phyloP scores from a whole-genome alignment of 2,113 vertebrate genomes.

The Ageneiosus marmoratus region DNA sequence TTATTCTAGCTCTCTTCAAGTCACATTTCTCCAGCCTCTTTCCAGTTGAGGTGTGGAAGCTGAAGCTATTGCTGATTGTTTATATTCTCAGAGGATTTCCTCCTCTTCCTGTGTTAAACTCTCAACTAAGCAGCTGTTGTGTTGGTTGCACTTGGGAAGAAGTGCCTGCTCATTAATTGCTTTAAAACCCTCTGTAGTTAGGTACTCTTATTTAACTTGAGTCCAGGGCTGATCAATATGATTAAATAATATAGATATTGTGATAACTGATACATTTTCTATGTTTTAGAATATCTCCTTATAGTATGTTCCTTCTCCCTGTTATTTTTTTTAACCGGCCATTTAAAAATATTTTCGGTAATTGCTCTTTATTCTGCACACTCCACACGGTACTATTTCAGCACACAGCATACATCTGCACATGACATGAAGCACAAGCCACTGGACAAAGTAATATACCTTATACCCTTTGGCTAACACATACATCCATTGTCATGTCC shows the following conservation, averaged over 20 bases:
- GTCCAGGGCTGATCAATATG: neutral
- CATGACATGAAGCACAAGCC: too few relatives aligned
- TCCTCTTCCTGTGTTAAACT: constrained; percentile 15
- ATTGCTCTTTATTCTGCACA: too few relatives aligned
- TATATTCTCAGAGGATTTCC: constrained; percentile 26
- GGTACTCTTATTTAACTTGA: neutral
- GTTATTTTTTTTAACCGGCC: too few relatives aligned
- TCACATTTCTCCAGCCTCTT: constrained; percentile 40
- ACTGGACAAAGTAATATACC: too few relatives aligned
- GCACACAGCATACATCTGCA: too few relatives aligned
- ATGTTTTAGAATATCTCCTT: neutral
- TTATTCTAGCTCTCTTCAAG: constrained; percentile 49
- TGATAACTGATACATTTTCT: neutral
- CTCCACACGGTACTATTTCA: too few relatives aligned
- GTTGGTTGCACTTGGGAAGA: constrained; percentile 29
- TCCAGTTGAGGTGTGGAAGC: constrained; percentile 34
- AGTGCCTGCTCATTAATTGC: constrained; percentile 22
- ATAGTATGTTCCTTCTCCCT: neutral
- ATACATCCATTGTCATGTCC: too few relatives aligned
- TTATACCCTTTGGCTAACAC: too few relatives aligned
- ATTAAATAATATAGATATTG: neutral
- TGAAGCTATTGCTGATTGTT: constrained; percentile 18
- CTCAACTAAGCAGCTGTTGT: constrained; percentile 35
- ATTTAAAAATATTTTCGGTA: too few relatives aligned
- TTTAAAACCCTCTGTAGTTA: neutral